Evolutionary conservation across 2,113 vertebrate genomes (phyloP).

Genomic region (Cepphus grylle): DNA sequence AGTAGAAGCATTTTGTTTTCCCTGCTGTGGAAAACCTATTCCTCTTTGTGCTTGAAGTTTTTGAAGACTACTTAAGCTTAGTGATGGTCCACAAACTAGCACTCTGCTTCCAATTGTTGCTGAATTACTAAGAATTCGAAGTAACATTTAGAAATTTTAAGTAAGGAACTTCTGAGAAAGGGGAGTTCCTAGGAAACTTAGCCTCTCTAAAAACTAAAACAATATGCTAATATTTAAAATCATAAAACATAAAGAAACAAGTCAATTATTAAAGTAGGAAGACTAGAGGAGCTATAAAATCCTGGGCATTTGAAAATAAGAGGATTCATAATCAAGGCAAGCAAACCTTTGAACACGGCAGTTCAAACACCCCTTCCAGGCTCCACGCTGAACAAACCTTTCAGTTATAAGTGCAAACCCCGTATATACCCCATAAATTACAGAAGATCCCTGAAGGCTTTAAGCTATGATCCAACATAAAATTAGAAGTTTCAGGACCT

Average conservation of each 20-base stretch:
- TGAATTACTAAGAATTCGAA: constrained; percentile 5
- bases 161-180: constrained; percentile 4
- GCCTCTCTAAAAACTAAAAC: not conserved
- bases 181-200: not conserved
- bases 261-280: not conserved
- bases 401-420: not conserved
- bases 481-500: not conserved
- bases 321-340: not conserved
- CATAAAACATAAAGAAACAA: not conserved
- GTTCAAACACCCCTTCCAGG: not conserved
- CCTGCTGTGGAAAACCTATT: not conserved
- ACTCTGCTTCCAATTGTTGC: not conserved
- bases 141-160: not conserved
- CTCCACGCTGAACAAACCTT: not conserved
- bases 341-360: not conserved
- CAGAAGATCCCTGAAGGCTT: not conserved
- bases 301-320: not conserved
- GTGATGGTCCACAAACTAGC: not conserved
- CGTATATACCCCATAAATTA: not conserved
- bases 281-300: not conserved
- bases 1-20: not conserved
- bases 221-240: not conserved
- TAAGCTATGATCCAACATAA: not conserved
- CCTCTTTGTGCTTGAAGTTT: not conserved
- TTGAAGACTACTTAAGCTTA: not conserved